phyloP scores from a whole-genome alignment of 53 echinoderm and acorn worm species.

The Patiria pectinifera region DNA sequence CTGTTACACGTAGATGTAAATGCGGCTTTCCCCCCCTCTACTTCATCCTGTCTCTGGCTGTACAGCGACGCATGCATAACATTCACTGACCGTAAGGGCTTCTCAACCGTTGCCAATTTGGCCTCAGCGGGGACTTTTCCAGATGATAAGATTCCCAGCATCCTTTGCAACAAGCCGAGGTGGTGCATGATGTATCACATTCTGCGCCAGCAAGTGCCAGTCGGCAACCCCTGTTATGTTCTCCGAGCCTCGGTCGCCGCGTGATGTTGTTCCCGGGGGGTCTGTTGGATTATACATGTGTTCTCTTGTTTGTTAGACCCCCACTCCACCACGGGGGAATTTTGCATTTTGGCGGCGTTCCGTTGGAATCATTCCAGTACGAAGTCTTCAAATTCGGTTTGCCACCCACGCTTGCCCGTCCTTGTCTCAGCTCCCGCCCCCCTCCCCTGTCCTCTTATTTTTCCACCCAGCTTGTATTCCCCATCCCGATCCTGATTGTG shows the following conservation, averaged over 20 bases:
- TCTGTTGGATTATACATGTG: background rate
- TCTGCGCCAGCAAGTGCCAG: background rate
- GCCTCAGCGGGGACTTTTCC: background rate
- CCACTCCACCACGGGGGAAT: background rate
- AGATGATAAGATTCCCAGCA: constrained; percentile 41
- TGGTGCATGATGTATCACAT: background rate
- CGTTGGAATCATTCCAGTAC: background rate
- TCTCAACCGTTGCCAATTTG: constrained; percentile 52
- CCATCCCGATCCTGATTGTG: constrained; percentile 25
- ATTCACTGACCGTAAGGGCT: constrained; percentile 49
- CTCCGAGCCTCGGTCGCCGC: background rate
- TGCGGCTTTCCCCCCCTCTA: background rate
- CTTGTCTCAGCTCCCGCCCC: background rate
- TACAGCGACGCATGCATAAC: constrained; percentile 9
- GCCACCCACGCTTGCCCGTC: background rate
- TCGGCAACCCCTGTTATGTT: constrained; percentile 1
- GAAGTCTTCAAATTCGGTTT: constrained; percentile 26
- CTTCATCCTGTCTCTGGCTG: background rate
- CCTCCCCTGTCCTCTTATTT: background rate
- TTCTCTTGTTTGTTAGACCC: background rate
- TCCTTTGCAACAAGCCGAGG: constrained; percentile 23
- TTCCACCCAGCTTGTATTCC: background rate
- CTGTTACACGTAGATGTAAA: background rate
- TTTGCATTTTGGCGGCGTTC: background rate
- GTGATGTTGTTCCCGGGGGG: constrained; percentile 34